phyloP scores from a whole-genome alignment of 2,797 vertebrate genomes.

The Myotis daubentonii region DNA sequence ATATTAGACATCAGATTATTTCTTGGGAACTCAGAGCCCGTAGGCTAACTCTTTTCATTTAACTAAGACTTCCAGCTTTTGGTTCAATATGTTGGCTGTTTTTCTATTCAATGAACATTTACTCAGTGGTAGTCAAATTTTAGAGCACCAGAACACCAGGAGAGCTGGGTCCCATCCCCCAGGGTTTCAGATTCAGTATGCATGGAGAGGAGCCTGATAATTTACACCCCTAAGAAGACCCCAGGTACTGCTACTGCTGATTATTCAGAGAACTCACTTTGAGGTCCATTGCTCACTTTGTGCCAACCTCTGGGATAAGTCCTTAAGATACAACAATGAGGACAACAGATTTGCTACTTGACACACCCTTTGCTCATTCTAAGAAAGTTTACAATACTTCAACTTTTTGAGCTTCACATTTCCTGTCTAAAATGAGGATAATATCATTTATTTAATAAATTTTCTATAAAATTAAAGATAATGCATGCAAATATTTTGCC shows the following conservation, averaged over 20 bases:
- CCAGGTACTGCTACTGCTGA: neutral
- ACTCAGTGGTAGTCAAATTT: neutral
- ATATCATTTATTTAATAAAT: neutral
- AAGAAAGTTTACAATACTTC: neutral
- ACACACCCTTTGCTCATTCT: neutral
- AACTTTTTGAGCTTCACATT: neutral
- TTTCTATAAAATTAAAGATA: neutral
- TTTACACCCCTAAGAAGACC: neutral
- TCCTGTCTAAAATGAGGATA: constrained; percentile 13
- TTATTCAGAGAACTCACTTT: constrained; percentile 7
- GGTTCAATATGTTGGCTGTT: neutral
- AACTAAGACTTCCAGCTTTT: neutral
- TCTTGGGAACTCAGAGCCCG: neutral
- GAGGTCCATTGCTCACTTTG: neutral
- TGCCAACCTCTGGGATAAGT: neutral
- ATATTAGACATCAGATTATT: neutral
- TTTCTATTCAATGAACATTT: neutral
- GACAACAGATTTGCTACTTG: neutral
- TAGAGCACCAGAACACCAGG: neutral
- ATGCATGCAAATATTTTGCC: neutral
- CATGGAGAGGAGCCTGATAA: neutral
- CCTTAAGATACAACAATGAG: neutral
- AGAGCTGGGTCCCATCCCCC: neutral
- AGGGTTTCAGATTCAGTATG: neutral
- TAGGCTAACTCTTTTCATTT: neutral